phyloP scores from a whole-genome alignment of 1,140 invertebrate species.

The Nylanderia fulva region DNA sequence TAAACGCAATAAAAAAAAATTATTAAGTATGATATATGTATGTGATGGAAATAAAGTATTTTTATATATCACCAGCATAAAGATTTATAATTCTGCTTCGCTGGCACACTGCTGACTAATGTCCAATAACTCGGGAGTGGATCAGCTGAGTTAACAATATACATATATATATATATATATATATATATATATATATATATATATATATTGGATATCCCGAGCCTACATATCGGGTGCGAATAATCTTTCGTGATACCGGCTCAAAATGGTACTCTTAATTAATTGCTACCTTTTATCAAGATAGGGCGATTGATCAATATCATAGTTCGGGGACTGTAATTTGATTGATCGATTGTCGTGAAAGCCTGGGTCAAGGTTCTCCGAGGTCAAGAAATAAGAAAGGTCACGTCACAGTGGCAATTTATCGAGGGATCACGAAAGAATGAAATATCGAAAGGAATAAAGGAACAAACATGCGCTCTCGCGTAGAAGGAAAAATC shows the following conservation, averaged over 20 bases:
- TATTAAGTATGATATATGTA: not conserved
- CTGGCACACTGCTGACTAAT: not conserved
- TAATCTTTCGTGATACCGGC: not conserved
- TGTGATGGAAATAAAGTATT: not conserved
- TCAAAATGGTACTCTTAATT: constrained; percentile 13
- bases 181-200: too few species aligned
- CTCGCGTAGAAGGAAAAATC: constrained; percentile 33
- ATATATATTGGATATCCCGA: not conserved
- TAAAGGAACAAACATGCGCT: constrained; percentile 56
- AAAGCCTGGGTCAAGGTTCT: constrained; percentile 80
- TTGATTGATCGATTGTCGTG: constrained; percentile 76
- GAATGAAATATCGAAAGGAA: constrained; percentile 61
- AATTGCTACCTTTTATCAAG: constrained; percentile 41
- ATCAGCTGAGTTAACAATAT: constrained; percentile 35
- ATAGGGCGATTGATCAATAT: constrained; percentile 75
- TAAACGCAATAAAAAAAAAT: not conserved
- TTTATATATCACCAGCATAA: not conserved
- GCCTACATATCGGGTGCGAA: not conserved
- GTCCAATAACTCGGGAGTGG: constrained; percentile 22
- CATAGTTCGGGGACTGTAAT: constrained; percentile 63
- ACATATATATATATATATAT: too few species aligned
- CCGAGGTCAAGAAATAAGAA: constrained; percentile 76
- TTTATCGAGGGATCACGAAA: constrained; percentile 61
- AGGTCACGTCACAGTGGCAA: constrained; percentile 69
- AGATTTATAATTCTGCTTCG: constrained; percentile 14